Percentiles rank a stretch among this genome's conserved stretches.
These are phyloP conservation scores for Aegotheles bennettii DNA, from an alignment of 2,113 vertebrate genomes.

Conservation along the genomic window DNA sequence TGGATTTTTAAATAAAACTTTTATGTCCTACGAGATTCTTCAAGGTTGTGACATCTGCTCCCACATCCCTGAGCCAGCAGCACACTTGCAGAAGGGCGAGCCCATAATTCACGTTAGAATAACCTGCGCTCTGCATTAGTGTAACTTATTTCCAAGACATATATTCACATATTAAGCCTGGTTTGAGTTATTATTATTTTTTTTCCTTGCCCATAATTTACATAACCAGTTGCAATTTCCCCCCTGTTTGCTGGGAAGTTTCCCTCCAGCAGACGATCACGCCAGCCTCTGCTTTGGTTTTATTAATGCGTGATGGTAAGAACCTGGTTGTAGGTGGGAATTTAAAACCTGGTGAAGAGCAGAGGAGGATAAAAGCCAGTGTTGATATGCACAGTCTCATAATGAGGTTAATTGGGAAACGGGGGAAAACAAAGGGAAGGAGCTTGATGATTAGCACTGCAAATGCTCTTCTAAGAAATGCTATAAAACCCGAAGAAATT, in stretches of 20 bases:
- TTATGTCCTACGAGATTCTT: constrained; percentile 9
- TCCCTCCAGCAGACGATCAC: background rate
- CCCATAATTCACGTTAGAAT: background rate
- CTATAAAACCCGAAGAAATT: background rate
- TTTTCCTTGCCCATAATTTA: constrained; percentile 5
- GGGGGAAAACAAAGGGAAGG: background rate
- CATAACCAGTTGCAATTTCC: background rate
- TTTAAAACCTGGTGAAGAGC: background rate
- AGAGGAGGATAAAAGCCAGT: background rate
- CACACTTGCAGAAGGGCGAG: background rate
- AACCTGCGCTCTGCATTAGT: background rate
- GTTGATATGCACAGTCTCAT: background rate
- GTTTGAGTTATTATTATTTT: background rate
- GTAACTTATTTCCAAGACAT: background rate
- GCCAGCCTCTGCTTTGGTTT: background rate
- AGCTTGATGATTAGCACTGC: background rate
- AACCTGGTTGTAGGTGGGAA: background rate
- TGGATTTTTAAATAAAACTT: constrained; percentile 49
- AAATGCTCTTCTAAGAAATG: background rate
- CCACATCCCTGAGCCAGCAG: background rate
- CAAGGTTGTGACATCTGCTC: constrained; percentile 28
- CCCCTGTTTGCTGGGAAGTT: background rate
- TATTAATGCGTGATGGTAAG: fast-evolving
- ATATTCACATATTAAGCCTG: constrained; percentile 7
- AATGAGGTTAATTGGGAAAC: background rate